A percentile compares a stretch with the other conserved stretches of the same genome.
phyloP scores from a whole-genome alignment of 2,888 invertebrate species.

The Podabrus alpinus region DNA sequence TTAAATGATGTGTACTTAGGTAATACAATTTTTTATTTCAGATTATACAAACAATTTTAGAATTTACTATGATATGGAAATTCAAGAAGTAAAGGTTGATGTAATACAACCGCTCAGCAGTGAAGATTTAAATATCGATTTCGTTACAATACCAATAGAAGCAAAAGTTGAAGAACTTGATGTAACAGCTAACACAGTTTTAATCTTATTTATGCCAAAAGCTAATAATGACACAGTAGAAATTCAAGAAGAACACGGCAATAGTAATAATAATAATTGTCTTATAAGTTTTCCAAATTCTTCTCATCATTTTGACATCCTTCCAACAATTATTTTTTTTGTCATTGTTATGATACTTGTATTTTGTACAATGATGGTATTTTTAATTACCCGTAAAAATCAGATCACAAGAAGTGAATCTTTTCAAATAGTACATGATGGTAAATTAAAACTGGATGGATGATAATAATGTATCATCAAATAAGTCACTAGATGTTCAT shows the following conservation, averaged over 20 bases:
- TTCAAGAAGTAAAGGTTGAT: neutral
- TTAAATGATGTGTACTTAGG: too few species aligned
- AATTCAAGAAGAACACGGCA: too few species aligned
- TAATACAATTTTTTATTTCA: neutral
- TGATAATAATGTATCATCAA: neutral
- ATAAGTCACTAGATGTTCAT: neutral
- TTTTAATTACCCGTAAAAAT: neutral
- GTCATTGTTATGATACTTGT: neutral
- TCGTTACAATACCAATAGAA: slow-evolving; percentile 4
- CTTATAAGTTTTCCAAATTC: neutral
- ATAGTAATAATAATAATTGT: neutral
- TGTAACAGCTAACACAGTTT: neutral
- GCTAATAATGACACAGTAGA: neutral
- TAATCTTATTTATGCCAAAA: neutral
- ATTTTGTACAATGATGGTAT: neutral
- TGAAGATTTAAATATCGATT: neutral
- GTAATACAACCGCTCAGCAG: neutral
- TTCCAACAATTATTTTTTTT: neutral
- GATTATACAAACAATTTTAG: neutral
- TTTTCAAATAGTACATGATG: neutral
- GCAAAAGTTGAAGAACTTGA: neutral
- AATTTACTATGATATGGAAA: neutral
- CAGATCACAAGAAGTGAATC: neutral
- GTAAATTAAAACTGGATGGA: neutral
- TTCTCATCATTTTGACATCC: neutral